Base-by-base conservation (phyloP, 2,888 invertebrate genomes). In the Meloe dianella region DNA sequence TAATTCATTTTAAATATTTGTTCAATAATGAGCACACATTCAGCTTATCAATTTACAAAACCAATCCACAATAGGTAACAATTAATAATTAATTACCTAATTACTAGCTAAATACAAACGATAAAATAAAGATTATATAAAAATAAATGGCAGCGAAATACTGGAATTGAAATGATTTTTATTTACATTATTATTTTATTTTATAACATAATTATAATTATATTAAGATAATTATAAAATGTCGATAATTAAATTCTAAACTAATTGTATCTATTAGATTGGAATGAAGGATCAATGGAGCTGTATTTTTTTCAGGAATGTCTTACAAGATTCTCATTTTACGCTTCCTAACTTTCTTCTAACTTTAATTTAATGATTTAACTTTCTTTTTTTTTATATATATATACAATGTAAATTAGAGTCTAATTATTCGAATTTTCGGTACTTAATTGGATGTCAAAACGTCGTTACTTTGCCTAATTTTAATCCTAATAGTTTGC, bases 391-490 rank as follows among this genome's bases (percentile, higher is more conserved):
- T 27, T 35, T 7, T 14, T 35, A n/a, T n/a, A n/a, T n/a, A n/a
- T n/a, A n/a, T n/a, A n/a, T n/a, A 35, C 35, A 35, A 10, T 14
- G 7, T 7, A 35, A 35, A 35, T 35, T 35, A 35, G 2, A 35
- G 2, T 1, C 7, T 47, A 22, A 47, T 47, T 29, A 29, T 22
- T 38, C 9, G 51, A 35, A 3, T 62, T 27, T 30, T 61, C 51
- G 61, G n/a, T 12, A 57, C 20, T 58, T 14, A n/a, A 30, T 32
- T 30, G 58, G 32, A 30, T 30, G 80, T 86, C 84, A 88, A 85
- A 92, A 88, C 59, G 91, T 90, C 80, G 91, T 92, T 78, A 90
- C 89, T 84, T 91, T 90, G 66, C 90, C 90, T 76, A 92, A 86
- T 72, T 90, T 89, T 80, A 91, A 83, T 30, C 90, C 89, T 54